phyloP scores from a whole-genome alignment of 2,113 vertebrate species.

The Phylloscopus trochilus region DNA sequence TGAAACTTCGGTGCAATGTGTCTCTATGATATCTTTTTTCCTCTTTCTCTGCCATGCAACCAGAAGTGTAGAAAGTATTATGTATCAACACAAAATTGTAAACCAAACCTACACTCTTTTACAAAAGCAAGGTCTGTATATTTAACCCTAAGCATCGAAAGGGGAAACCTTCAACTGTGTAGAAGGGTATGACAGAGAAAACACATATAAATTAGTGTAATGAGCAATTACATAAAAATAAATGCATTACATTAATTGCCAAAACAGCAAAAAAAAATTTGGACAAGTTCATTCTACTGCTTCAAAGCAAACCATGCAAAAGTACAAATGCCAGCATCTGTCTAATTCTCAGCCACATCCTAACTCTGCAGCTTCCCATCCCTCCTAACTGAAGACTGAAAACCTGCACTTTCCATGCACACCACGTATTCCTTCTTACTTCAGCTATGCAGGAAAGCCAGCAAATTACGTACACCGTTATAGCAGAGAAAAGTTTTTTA shows the following conservation, averaged over 20 bases:
- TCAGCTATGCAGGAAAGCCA: not conserved
- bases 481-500: not conserved
- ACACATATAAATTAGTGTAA: not conserved
- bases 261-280: not conserved
- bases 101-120: not conserved
- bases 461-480: accelerated
- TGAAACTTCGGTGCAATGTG: not conserved
- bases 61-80: not conserved
- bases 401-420: not conserved
- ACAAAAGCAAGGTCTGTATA: not conserved
- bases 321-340: not conserved
- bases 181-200: not conserved
- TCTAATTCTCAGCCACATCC: not conserved
- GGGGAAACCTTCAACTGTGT: not conserved
- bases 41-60: not conserved
- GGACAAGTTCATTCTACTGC: not conserved
- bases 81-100: not conserved
- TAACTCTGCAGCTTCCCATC: not conserved
- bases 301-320: not conserved
- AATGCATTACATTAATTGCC: not conserved
- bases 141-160: not conserved
- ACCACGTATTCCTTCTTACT: not conserved
- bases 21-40: not conserved
- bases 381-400: not conserved
- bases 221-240: not conserved